Base-by-base conservation (phyloP, 2,113 vertebrate genomes). In the Acrocephalus kingi region DNA sequence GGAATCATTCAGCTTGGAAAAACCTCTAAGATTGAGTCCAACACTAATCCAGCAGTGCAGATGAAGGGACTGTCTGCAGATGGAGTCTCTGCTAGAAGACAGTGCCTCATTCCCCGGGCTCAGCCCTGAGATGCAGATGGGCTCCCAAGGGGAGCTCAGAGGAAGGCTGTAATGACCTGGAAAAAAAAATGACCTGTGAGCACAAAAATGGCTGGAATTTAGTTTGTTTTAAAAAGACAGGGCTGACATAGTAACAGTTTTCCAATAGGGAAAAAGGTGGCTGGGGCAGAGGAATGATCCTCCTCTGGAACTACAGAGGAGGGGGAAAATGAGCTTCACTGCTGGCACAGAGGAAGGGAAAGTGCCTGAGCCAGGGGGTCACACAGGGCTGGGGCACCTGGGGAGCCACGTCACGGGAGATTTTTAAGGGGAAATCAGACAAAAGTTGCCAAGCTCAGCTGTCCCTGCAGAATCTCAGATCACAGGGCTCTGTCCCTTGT, bases 361-460 rank as follows among this genome's bases (percentile, higher is more conserved):
- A 28, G 13, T 5, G 1, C 46, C 49, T 2, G 6, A 55, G 43
- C 43, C 33, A 51, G 41, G n/a, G 33, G 45, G 19, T 35, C 15
- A 3, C 24, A 21, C 0, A 0, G 76, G 46, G 56, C 45, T 2
- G 15, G 81, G 48, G 35, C 54, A 56, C 31, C 20, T 8, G 51
- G 37, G 46, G 14, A 80, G 45, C 64, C 66, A 15, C 6, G 0
- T 14, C 59, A 27, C 0, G 0, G 52, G 46, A 0, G 23, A 7
- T 13, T 55, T 85, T 35, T 43, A 22, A 27, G 33, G 77, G 55
- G 13, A 84, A 66, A 41, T n/a, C 37, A 13, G 27, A 18, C 6
- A 9, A 9, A 48, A 77, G 10, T 7, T 37, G n/a, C 51, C 81
- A 24, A 45, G 39, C 59, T 33, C 3, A 4, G 59, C 76, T 51